A percentile compares a stretch with the other conserved stretches of the same genome.
These are phyloP conservation scores for Prenolepis imparis DNA, from an alignment of 2,888 invertebrate species.

Conservation along the genomic window DNA sequence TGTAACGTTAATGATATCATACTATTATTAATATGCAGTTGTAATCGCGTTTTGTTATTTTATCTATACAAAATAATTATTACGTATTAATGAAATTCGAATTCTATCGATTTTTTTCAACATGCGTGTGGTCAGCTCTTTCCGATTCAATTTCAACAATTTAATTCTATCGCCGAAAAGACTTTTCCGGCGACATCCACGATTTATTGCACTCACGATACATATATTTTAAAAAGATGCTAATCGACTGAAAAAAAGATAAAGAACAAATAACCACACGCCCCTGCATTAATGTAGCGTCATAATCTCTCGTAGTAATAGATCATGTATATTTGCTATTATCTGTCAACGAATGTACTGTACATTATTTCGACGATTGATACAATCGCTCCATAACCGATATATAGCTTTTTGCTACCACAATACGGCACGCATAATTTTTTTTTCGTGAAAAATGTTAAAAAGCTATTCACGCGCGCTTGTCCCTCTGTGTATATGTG, in stretches of 20 bases:
- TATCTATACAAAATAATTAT: constrained; percentile 29
- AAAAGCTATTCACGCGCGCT: constrained; percentile 60
- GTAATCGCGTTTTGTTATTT: not conserved
- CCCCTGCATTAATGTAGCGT: constrained; percentile 35
- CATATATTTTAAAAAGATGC: not conserved
- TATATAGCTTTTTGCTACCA: constrained; percentile 57
- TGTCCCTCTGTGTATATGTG: not conserved
- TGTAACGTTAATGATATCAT: constrained; percentile 2
- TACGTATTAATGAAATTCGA: not conserved
- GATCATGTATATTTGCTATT: constrained; percentile 52
- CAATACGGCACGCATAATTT: constrained; percentile 67
- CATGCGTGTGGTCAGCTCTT: not conserved
- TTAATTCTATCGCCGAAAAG: not conserved
- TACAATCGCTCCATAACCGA: constrained; percentile 73
- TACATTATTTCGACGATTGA: constrained; percentile 74
- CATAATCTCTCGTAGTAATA: constrained; percentile 54
- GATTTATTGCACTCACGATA: constrained; percentile 7
- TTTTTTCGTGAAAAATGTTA: constrained; percentile 65
- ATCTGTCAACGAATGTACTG: constrained; percentile 65
- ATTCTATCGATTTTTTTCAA: not conserved
- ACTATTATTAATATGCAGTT: constrained; percentile 16
- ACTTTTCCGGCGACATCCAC: not conserved
- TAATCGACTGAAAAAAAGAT: not conserved
- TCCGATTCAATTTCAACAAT: not conserved
- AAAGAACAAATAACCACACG: not conserved